Conservation (phyloP, 2,888 invertebrate genomes). For the Trissolcus japonicus region DNA sequence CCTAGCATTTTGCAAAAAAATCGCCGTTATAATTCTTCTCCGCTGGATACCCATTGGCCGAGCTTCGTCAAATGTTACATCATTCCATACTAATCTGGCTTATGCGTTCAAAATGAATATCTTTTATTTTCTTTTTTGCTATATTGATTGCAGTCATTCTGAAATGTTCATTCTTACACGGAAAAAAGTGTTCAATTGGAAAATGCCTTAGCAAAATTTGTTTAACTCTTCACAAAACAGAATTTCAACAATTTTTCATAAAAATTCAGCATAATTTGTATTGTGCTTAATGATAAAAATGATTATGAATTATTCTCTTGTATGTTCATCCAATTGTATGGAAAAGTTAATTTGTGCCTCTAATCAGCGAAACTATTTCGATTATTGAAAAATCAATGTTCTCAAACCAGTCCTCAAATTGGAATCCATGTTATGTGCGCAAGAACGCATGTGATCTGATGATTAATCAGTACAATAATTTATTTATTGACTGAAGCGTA, state of each 20-base stretch:
- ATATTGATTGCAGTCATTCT: too few relatives aligned
- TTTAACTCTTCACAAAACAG: too few relatives aligned
- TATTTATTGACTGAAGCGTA: conserved; percentile 26
- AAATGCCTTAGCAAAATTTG: background rate
- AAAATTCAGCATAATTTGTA: background rate
- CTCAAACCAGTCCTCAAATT: too few relatives aligned
- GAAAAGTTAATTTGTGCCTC: too few relatives aligned
- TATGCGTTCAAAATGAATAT: background rate
- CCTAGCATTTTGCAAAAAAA: conserved; percentile 33
- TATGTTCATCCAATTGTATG: too few relatives aligned
- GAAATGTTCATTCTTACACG: too few relatives aligned
- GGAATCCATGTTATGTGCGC: conserved; percentile 10
- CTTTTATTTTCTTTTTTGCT: too few relatives aligned
- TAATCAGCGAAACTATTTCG: too few relatives aligned
- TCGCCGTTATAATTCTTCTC: conserved; percentile 42
- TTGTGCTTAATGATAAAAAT: too few relatives aligned
- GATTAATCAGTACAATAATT: conserved; percentile 28
- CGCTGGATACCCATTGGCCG: conserved; percentile 14
- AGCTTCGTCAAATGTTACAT: conserved; percentile 24
- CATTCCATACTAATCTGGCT: conserved; percentile 16
- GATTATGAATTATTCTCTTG: too few relatives aligned
- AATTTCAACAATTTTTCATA: too few relatives aligned
- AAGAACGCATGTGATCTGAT: conserved; percentile 33
- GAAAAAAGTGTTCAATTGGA: background rate
- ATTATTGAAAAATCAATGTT: too few relatives aligned